Conservation (phyloP, 2,797 vertebrate genomes). For the Pipistrellus pygmaeus region DNA sequence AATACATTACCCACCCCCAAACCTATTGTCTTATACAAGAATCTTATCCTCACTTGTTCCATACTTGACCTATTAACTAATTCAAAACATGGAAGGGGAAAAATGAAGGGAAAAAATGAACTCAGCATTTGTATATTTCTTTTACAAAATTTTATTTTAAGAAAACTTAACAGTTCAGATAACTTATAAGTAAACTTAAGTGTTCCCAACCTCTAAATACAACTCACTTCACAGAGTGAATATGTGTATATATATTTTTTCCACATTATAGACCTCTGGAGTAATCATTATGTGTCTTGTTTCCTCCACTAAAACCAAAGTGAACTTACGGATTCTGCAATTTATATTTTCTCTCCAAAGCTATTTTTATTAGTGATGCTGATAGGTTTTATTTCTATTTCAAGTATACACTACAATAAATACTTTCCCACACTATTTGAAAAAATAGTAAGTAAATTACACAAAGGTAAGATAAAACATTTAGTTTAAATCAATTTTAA, state of each 20-base stretch:
- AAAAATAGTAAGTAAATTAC: conserved; percentile 1
- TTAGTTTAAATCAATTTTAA: conserved; percentile 15
- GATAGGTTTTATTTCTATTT: conserved; percentile 6
- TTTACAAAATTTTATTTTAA: neutral
- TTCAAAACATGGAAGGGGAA: neutral
- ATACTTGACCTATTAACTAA: neutral
- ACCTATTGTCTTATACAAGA: neutral
- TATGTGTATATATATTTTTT: no score
- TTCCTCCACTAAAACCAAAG: neutral
- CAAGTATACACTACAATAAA: neutral
- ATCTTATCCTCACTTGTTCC: neutral
- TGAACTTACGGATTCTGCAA: neutral
- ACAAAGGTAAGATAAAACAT: neutral
- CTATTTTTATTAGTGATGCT: neutral
- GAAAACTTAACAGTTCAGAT: neutral
- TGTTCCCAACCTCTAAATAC: neutral
- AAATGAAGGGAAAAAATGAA: neutral
- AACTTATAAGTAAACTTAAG: neutral
- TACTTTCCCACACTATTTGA: neutral
- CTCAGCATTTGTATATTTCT: neutral
- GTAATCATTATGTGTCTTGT: neutral
- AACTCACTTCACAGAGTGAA: neutral
- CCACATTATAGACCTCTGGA: neutral
- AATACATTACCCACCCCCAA: neutral
- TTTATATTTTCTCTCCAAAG: neutral